phyloP scores from a whole-genome alignment of 2,888 invertebrate species.

The Chrysolina oricalcia region DNA sequence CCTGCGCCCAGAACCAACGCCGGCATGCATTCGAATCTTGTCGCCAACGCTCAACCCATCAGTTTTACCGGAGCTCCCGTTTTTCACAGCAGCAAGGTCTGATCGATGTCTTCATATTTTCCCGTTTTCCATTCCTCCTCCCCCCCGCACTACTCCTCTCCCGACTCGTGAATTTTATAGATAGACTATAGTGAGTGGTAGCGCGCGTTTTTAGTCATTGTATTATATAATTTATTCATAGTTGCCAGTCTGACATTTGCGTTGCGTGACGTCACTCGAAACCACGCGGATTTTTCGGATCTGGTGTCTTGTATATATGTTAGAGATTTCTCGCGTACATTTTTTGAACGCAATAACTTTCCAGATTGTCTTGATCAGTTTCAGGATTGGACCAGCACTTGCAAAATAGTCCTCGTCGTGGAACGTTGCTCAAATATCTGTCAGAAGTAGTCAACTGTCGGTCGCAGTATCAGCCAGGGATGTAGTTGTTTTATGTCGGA shows the following conservation, averaged over 20 bases:
- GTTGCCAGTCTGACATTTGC: neutral
- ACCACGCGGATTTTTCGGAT: neutral
- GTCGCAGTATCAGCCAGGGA: too few species aligned
- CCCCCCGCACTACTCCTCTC: neutral
- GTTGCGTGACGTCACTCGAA: too few species aligned
- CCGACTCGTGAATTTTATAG: slow-evolving; percentile 5
- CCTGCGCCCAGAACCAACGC: slow-evolving; percentile 69
- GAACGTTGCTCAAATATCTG: too few species aligned
- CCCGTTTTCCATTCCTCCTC: slow-evolving; percentile 27
- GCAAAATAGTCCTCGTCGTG: too few species aligned
- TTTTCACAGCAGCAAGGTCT: slow-evolving; percentile 80
- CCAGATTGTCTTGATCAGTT: neutral
- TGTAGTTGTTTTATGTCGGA: too few species aligned
- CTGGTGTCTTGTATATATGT: neutral
- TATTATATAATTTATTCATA: slow-evolving; percentile 10
- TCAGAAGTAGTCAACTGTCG: neutral
- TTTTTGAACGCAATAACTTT: neutral
- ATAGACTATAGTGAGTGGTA: neutral
- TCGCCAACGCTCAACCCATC: slow-evolving; percentile 87
- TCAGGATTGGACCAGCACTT: neutral
- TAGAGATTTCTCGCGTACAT: neutral
- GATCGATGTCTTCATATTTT: slow-evolving; percentile 65
- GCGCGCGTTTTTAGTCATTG: slow-evolving; percentile 3
- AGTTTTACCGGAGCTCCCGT: slow-evolving; percentile 82
- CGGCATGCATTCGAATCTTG: slow-evolving; percentile 83